Evolutionary conservation across 1,140 invertebrate species (phyloP), one percentile per base, ranked within the genome.

Genomic region (Babylonia areolata): DNA sequence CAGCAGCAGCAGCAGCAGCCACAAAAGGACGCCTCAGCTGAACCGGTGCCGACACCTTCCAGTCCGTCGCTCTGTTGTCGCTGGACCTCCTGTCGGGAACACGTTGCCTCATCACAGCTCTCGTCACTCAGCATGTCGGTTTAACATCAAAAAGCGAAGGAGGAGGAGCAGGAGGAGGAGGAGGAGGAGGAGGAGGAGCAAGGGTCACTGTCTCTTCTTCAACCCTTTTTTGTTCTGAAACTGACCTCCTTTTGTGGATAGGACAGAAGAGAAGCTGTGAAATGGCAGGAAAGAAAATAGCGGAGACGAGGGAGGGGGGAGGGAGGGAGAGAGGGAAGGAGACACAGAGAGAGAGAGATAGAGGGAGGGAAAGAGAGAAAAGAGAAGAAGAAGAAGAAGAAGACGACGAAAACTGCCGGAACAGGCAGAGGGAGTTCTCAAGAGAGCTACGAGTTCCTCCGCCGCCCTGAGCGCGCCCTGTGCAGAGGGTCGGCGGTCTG

Each of bases 341-440:
- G 46, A 54, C 46, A 81, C 15, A 81, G 79, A 81, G 42, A 81
- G 46, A 80, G 78, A 80, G 78, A 80, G 39, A 31, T 37, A 46
- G 39, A 46, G 42, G 28, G 78, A n/a, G 78, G 12, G 37, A 42
- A 23, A 54, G 33, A 81, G 42, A 81, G 31, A 33, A 46, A 23
- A 42, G 37, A 31, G 39, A 80, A 80, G 17, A 35, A 37, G 12
- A n/a, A 46, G n/a, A 31, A 42, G 46, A 0, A 1, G 42, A 15
- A 17, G 46, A 17, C 46, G 9, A 17, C 5, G 46, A 12, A 17
- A 17, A 17, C 33, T 31, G 28, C 12, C 12, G 17, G 12, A 58
- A 81, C 23, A 2, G 28, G 31, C 20, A 33, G 54, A 81, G 39
- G 46, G 23, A n/a, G 23, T 17, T 51, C 46, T 17, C 23, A 15